Conservation (phyloP, 2,113 vertebrate genomes). For the Athene noctua region DNA sequence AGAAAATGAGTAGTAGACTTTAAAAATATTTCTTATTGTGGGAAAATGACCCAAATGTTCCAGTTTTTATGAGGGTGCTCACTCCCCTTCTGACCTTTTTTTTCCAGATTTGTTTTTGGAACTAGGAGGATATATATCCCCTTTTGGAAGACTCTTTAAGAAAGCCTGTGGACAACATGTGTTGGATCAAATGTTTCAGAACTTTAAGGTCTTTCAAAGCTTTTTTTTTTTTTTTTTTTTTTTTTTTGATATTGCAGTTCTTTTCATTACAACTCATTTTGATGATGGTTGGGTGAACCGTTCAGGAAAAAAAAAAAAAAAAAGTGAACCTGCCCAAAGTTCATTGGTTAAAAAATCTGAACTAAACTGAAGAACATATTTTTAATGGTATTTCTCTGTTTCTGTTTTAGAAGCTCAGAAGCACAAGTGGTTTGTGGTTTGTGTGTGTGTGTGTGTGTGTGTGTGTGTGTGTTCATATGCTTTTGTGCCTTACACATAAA, state of each 20-base stretch:
- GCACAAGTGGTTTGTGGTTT: neutral
- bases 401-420: constrained; percentile 22
- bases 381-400: neutral
- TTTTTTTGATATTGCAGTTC: neutral
- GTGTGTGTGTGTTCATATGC: neutral
- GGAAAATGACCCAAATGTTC: constrained; percentile 36
- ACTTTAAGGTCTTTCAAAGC: constrained; percentile 6
- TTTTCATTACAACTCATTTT: constrained; percentile 47
- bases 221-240: neutral
- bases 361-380: neutral
- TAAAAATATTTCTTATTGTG: constrained; percentile 15
- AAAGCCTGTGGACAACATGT: constrained; percentile 18
- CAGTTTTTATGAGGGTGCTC: constrained; percentile 22
- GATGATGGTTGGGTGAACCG: neutral
- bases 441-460: neutral
- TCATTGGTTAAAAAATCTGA: constrained; percentile 3
- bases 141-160: constrained; percentile 39
- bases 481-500: neutral
- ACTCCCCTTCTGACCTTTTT: constrained; percentile 31
- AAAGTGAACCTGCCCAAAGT: neutral
- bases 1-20: constrained; percentile 24
- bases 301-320: neutral
- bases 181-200: constrained; percentile 49
- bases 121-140: constrained; percentile 11
- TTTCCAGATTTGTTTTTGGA: constrained; percentile 53